Evolutionary conservation across 2,888 invertebrate species (phyloP), one percentile per base, ranked within the genome.

Genomic region (Aelia acuminata): DNA sequence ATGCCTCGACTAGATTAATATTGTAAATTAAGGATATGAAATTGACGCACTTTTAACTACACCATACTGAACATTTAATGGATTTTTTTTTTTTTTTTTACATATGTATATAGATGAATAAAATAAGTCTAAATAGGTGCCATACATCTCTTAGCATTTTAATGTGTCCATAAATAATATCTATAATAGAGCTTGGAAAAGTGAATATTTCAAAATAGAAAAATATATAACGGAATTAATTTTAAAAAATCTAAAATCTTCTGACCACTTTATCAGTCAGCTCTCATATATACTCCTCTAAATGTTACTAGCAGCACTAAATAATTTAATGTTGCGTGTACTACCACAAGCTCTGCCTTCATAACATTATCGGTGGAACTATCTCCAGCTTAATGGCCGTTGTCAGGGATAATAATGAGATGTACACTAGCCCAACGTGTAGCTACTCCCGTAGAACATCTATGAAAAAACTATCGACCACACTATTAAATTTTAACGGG

Each of bases 351-450:
- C 63, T 35, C 35, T 18, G 18, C 31, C 31, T 70, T 31, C 31
- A 22, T 70, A 70, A 35, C 63, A 70, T 26, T 70, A 70, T 70
- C 63, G 15, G 31, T 35, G 18, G 31, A 70, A 35, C 63, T n/a
- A 70, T 70, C 63, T 70, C 63, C 18, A 10, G 15, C 31, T 13
- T 70, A 70, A 70, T 35, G 35, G 63, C 63, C 20, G 31, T 70
- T 70, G 63, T 70, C 31, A 31, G 63, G 18, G 63, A 35, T 70
- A 31, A 70, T 70, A 70, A 70, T 70, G 63, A 70, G 63, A 31
- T 70, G 63, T 70, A 70, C 31, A 18, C 18, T 35, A 13, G 15
- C 18, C 63, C 13, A 70, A 35, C 31, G 31, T 70, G 63, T 70
- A 70, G 63, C 63, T 70, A 70, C 63, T 18, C 7, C 35, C 31